Evolutionary conservation across 2,113 vertebrate genomes (phyloP).

Genomic region (Hyla sarda): DNA sequence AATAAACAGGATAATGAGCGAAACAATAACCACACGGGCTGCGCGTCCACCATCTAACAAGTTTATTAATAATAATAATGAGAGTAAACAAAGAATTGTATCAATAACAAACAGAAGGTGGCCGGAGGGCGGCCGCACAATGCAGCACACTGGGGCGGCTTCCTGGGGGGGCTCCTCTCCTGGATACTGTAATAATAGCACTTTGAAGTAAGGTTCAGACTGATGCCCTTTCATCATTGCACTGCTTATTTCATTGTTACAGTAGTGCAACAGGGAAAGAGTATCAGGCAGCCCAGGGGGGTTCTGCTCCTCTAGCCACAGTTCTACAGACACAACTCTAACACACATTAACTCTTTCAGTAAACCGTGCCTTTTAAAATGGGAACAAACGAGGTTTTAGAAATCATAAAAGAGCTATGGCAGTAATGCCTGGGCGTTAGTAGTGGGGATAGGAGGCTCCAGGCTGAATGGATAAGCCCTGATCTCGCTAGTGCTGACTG

Average conservation of each 20-base stretch:
- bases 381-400: no score
- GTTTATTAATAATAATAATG: slow-evolving; percentile 1
- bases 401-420: neutral
- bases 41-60: neutral
- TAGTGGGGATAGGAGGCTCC: neutral
- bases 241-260: slow-evolving; percentile 86
- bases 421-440: neutral
- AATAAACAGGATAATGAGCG: no score
- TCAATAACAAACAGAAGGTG: neutral
- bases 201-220: slow-evolving; percentile 66
- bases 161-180: neutral
- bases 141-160: neutral
- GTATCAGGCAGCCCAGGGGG: slow-evolving; percentile 77
- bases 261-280: slow-evolving; percentile 97
- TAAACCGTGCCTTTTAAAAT: no score
- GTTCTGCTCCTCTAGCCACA: neutral
- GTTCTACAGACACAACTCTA: neutral
- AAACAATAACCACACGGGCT: neutral
- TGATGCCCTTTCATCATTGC: slow-evolving; percentile 97
- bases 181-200: neutral
- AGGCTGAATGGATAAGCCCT: slow-evolving; percentile 16
- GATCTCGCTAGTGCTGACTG: slow-evolving; percentile 36
- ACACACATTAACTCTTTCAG: slow-evolving; percentile 4
- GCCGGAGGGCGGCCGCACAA: no score
- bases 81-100: neutral